phyloP scores from a whole-genome alignment of 2,113 vertebrate species.

The Semicossyphus pulcher region DNA sequence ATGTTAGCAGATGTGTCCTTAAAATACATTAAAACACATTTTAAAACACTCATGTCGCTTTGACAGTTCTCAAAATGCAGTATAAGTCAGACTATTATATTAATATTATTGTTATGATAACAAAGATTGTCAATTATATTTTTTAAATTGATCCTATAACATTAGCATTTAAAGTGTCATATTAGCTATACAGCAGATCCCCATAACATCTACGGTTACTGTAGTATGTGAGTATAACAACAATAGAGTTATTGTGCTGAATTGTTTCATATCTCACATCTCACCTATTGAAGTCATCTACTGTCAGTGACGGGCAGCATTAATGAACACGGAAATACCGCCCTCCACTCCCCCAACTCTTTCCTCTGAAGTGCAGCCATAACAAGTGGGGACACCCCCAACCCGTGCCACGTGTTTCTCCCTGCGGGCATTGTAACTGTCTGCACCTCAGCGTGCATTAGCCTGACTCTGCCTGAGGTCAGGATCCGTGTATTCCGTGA shows the following conservation, averaged over 20 bases:
- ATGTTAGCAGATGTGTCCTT: no score
- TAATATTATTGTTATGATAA: no score
- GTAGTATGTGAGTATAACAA: not conserved
- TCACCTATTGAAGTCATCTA: not conserved
- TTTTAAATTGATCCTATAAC: not conserved
- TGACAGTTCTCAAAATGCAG: no score
- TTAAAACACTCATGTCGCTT: no score
- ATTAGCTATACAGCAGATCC: not conserved
- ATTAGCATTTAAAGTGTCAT: no score
- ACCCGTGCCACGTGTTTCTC: conserved; percentile 57
- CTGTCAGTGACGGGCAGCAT: not conserved
- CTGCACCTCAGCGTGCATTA: not conserved
- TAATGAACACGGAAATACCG: not conserved
- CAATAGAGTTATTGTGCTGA: not conserved
- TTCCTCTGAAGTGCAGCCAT: not conserved
- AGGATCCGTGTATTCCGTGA: no score
- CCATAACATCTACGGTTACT: not conserved
- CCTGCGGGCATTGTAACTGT: not conserved
- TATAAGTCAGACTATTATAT: no score
- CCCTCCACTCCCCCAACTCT: no score
- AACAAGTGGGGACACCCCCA: not conserved
- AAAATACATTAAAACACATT: no score
- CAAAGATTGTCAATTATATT: no score
- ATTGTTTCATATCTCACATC: not conserved
- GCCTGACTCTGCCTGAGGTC: no score